Evolutionary conservation across 2,113 vertebrate genomes (phyloP).

Genomic region (Xerus inauris): DNA sequence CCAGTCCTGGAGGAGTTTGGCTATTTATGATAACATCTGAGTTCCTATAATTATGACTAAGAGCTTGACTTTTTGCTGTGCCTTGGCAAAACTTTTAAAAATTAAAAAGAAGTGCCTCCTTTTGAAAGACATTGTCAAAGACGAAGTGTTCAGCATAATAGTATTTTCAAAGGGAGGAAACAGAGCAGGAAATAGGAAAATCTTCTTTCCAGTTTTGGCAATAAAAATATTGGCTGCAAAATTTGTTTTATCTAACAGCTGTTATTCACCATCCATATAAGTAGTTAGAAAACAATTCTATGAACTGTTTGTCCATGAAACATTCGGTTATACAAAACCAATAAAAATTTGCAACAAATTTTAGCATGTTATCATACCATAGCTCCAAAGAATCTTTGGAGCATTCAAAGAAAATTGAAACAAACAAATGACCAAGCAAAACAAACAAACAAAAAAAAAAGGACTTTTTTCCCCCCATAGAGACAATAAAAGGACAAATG

Average conservation of each 20-base stretch:
- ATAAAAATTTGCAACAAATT: neutral
- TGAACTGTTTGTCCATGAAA: neutral
- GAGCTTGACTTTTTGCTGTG: neutral
- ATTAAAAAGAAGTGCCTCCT: neutral
- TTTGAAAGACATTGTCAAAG: neutral
- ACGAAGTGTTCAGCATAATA: neutral
- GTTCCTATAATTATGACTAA: neutral
- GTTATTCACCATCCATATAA: neutral
- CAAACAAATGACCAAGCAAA: neutral
- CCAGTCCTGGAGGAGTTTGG: neutral
- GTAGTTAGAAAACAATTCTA: neutral
- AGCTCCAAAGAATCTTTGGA: neutral
- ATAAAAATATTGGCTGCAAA: neutral
- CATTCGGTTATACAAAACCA: neutral
- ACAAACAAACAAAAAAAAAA: neutral
- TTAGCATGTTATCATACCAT: slow-evolving; percentile 8
- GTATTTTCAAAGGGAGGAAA: neutral
- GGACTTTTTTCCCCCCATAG: neutral
- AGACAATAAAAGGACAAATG: neutral
- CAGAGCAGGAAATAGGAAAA: neutral
- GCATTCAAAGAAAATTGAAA: neutral
- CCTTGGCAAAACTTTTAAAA: slow-evolving; percentile 18
- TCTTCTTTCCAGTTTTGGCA: neutral
- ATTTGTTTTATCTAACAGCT: neutral
- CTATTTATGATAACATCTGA: neutral